Evolutionary conservation across 2,113 vertebrate species (phyloP).

Genomic region (Trochalopteron elliotii): DNA sequence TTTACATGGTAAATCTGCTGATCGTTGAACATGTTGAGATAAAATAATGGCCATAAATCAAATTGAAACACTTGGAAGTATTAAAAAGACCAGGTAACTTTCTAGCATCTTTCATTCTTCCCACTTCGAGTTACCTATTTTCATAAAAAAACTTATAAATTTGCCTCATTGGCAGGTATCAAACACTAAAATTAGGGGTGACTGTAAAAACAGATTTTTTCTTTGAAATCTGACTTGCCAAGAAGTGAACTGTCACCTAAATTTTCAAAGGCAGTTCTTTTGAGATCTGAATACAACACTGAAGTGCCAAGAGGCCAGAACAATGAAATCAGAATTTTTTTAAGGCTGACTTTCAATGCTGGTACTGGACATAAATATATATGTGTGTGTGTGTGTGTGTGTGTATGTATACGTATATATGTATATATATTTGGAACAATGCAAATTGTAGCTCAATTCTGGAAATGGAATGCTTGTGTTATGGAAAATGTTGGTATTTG

Average conservation of each 20-base stretch:
- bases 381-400: not conserved
- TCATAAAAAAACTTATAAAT: not conserved
- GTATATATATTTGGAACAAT: not conserved
- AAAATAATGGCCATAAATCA: conserved; percentile 9
- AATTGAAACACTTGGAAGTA: not conserved
- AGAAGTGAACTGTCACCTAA: not conserved
- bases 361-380: not conserved
- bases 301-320: not conserved
- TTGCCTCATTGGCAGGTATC: not conserved
- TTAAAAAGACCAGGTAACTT: not conserved
- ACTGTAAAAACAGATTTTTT: not conserved
- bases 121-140: not conserved
- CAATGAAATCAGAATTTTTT: not conserved
- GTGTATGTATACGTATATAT: accelerated
- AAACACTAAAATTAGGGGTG: not conserved
- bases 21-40: not conserved
- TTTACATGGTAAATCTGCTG: not conserved
- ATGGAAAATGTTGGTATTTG: not conserved
- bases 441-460: not conserved
- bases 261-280: not conserved
- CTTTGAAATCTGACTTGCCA: not conserved
- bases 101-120: not conserved
- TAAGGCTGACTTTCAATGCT: not conserved
- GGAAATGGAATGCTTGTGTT: not conserved
- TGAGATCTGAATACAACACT: not conserved